Evolutionary conservation across 2,888 invertebrate species (phyloP), one percentile per base, ranked within the genome.

Genomic region (Apamea sordens): DNA sequence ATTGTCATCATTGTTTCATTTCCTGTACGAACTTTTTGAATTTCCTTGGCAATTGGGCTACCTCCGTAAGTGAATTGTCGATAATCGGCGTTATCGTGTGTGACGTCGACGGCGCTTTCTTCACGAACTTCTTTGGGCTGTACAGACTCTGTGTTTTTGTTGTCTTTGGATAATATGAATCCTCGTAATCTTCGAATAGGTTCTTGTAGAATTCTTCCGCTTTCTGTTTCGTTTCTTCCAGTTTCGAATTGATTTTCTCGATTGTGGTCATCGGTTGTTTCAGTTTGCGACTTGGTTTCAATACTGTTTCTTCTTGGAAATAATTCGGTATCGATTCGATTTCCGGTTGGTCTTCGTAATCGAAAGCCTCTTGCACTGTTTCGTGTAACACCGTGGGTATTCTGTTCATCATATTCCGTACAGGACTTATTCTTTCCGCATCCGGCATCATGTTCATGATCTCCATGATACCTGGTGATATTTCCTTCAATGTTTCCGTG

Each of bases 391-490:
- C 93, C 79, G 93, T 90, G 1, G 97, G 97, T 81, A 97, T 93
- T 77, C 92, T 95, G 89, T 91, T 95, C 93, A 96, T 95, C 70
- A 94, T 93, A 79, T 93, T 93, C 85, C 95, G 94, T 74, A 96
- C 90, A n/a, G 96, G 94, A 77, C 81, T 91, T 84, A 90, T 91
- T 84, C 90, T 93, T 80, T 95, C 92, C 77, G 93, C 83, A 77
- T 94, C 93, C 56, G 97, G 97, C 73, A 97, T 90, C 76, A 95
- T 93, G 84, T 96, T 96, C 89, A 96, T 94, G 89, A 97, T 94
- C 86, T 97, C 97, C 91, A 95, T 94, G 73, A 97, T 95, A 63
- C 96, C 96, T 41, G 97, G 97, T 63, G 97, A 95, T 89, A 97
- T 95, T 78, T 96, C 96, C 83, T 93, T 95, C 89, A 97, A 86